phyloP scores from a whole-genome alignment of 1,140 invertebrate genomes.

The Melanaphis sacchari region DNA sequence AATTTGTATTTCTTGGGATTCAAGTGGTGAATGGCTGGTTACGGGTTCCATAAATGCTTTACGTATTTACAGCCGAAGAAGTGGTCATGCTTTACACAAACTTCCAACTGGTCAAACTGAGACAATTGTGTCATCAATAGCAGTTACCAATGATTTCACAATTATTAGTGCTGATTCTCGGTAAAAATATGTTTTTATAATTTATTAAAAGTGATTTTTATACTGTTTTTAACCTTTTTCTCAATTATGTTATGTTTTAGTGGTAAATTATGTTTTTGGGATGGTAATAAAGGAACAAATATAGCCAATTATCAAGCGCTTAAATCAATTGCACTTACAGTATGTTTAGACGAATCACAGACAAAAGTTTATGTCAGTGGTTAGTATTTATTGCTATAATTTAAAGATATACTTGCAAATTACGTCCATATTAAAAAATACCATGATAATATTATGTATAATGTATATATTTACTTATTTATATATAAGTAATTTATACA shows the following conservation, averaged over 20 bases:
- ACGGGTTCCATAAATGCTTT: slow-evolving; percentile 86
- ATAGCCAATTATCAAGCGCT: slow-evolving; percentile 79
- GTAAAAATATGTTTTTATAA: slow-evolving; percentile 59
- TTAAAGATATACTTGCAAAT: background rate
- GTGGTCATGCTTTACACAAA: slow-evolving; percentile 82
- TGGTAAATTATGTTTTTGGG: slow-evolving; percentile 87
- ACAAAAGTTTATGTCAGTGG: slow-evolving; percentile 77
- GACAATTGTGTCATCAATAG: slow-evolving; percentile 87
- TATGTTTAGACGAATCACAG: slow-evolving; percentile 77
- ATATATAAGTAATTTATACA: background rate
- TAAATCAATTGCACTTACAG: slow-evolving; percentile 77
- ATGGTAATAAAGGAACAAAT: slow-evolving; percentile 78
- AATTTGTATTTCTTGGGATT: slow-evolving; percentile 81
- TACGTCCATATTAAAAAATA: background rate
- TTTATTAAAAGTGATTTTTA: background rate
- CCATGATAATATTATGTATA: background rate
- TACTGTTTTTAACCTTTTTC: background rate
- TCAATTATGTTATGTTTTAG: slow-evolving; percentile 62
- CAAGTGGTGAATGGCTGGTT: slow-evolving; percentile 76
- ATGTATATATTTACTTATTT: background rate
- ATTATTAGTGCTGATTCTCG: slow-evolving; percentile 89
- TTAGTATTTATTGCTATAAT: slow-evolving; percentile 59
- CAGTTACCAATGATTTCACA: slow-evolving; percentile 79
- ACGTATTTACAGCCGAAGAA: slow-evolving; percentile 84
- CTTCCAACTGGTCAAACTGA: slow-evolving; percentile 75